These are phyloP conservation scores for Hippocampus kuda DNA, from an alignment of 2,797 vertebrate genomes.

Conservation along the genomic window DNA sequence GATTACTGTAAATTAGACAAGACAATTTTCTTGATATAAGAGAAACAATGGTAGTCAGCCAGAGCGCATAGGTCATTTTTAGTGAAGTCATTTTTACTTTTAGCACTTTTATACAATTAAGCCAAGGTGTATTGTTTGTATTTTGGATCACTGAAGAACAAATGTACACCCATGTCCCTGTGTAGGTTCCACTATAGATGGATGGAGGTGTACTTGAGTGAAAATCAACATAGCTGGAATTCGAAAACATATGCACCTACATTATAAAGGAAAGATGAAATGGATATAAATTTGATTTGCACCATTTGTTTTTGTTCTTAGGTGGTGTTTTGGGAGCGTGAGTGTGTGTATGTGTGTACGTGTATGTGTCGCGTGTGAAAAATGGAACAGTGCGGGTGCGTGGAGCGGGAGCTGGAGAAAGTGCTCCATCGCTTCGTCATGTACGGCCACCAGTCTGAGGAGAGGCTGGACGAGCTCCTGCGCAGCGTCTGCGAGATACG, in stretches of 20 bases:
- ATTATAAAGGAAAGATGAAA: background rate
- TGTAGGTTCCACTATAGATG: too few species aligned
- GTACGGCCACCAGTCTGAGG: conserved; percentile 83
- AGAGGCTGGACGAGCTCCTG: conserved; percentile 81
- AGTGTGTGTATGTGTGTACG: conserved; percentile 12
- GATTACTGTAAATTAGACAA: too few species aligned
- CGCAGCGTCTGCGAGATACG: conserved; percentile 77
- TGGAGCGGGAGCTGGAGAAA: conserved; percentile 86
- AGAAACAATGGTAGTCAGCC: too few species aligned
- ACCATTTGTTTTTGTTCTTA: background rate
- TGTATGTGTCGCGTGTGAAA: conserved; percentile 43
- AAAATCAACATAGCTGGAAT: too few species aligned
- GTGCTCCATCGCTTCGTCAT: conserved; percentile 84
- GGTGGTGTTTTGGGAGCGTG: conserved; percentile 16
- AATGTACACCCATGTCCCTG: too few species aligned
- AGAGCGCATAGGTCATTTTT: too few species aligned
- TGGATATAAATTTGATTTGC: background rate
- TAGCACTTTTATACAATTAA: too few species aligned
- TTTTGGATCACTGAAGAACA: too few species aligned
- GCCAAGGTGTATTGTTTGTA: too few species aligned
- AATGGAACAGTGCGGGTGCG: conserved; percentile 87
- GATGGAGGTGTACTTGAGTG: too few species aligned
- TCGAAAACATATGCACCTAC: background rate
- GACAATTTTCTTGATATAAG: too few species aligned
- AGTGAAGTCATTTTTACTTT: too few species aligned